Conservation (phyloP, 1,140 invertebrate species). For the Thaumetopoea pityocampa region DNA sequence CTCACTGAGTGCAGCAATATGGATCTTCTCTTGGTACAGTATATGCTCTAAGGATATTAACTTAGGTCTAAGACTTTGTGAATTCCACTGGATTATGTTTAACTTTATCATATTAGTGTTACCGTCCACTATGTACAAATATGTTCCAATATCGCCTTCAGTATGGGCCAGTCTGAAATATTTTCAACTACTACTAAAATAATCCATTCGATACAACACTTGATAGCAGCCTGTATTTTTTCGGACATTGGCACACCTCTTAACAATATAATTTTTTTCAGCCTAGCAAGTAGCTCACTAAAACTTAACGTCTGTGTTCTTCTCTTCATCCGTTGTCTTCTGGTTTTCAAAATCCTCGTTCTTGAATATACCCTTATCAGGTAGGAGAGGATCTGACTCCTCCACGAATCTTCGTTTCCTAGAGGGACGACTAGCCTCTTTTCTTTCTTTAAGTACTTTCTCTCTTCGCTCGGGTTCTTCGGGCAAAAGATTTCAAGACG, state of each 20-base stretch:
- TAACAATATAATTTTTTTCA: constrained; percentile 16
- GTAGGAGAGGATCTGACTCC: too few relatives aligned
- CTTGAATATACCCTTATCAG: not conserved
- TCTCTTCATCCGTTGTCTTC: not conserved
- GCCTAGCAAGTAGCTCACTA: constrained; percentile 1
- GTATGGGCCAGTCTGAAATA: constrained; percentile 21
- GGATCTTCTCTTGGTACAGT: constrained; percentile 11
- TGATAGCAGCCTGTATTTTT: constrained; percentile 10
- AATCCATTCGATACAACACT: constrained; percentile 18
- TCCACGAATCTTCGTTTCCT: too few relatives aligned
- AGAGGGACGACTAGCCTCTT: too few relatives aligned
- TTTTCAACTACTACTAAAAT: constrained; percentile 16
- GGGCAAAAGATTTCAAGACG: too few relatives aligned
- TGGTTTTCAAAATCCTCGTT: not conserved
- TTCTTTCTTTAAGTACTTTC: too few relatives aligned
- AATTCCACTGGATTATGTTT: constrained; percentile 28
- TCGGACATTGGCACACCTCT: not conserved
- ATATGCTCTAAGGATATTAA: constrained; percentile 17
- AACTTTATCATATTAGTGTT: not conserved
- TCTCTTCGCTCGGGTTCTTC: too few relatives aligned
- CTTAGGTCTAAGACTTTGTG: constrained; percentile 22
- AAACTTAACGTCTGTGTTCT: not conserved
- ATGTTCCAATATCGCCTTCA: constrained; percentile 13
- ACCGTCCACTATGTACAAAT: constrained; percentile 11
- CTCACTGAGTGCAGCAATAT: constrained; percentile 16